Base-by-base conservation (phyloP, 2,888 invertebrate genomes). In the Pandemis heparana region DNA sequence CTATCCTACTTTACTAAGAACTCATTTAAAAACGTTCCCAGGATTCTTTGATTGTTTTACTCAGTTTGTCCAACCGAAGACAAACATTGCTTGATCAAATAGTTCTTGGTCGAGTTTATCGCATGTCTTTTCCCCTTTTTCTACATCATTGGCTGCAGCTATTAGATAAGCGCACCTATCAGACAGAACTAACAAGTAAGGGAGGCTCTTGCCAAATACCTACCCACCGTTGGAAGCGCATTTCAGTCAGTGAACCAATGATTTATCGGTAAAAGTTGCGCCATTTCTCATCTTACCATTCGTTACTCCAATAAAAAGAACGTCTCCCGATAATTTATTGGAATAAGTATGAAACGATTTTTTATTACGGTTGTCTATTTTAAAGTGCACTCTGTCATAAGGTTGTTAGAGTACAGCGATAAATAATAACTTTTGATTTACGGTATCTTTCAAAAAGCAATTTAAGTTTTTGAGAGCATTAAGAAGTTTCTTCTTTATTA, bases 211-310 rank as follows among this genome's bases (percentile, higher is more conserved):
- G 86, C 89, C 92, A 92, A 91, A 89, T 89, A 89, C 87, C 84
- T 87, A 88, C 87, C 88, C 83, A 80, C 81, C 82, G 82, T 86
- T 85, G 84, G 85, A 84, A 88, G 86, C 88, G 89, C 86, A 87
- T 88, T 87, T 85, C 84, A 82, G 85, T 83, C 83, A 85, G 85
- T 87, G 87, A 87, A 88, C 89, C 84, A 86, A 85, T 92, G 93
- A 94, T 94, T 94, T 94, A 94, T 94, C 81, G 89, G 85, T 83
- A 81, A 92, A 94, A 94, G 88, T 94, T 94, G 83, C 81, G 81
- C 92, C 93, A 92, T 94, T 92, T 92, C 87, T 94, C 94, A 94
- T 94, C 90, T 89, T 87, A 92, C 88, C 93, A 94, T 94, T 94
- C 93, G 94, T 92, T 92, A 92, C 90, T 92, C 87, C 92, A 92